Evolutionary conservation across 2,797 vertebrate species (phyloP).

Genomic region (Diglossa cyanea): DNA sequence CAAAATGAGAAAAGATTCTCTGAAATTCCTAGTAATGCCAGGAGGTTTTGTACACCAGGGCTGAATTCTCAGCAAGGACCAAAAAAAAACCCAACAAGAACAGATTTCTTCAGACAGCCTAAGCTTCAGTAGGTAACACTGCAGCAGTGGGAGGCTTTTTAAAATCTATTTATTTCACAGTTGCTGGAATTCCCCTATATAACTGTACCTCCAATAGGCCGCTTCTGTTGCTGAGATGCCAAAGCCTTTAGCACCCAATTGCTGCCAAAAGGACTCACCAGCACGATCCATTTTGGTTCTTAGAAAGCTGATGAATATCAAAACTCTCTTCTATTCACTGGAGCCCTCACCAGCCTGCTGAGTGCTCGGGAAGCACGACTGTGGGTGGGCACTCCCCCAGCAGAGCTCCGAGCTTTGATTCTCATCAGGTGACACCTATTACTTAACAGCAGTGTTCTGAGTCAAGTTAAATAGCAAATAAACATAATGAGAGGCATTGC

Average conservation of each 20-base stretch:
- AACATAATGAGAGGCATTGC: background rate
- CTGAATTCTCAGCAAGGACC: background rate
- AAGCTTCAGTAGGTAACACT: background rate
- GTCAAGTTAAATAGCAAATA: conserved; percentile 30
- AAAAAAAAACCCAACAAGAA: background rate
- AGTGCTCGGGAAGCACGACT: background rate
- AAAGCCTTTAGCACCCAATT: background rate
- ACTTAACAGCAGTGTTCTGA: conserved; percentile 33
- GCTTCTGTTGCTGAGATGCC: background rate
- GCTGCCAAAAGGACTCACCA: background rate
- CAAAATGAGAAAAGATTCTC: background rate
- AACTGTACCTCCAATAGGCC: background rate
- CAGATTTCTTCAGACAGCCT: background rate
- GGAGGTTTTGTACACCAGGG: background rate
- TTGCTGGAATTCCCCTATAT: background rate
- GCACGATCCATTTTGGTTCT: background rate
- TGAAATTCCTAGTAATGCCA: background rate
- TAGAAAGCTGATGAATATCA: background rate
- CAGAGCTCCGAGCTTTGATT: background rate
- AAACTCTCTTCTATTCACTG: background rate
- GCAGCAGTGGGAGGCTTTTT: background rate
- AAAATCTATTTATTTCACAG: background rate
- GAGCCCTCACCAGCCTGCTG: background rate
- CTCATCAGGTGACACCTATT: conserved; percentile 42
- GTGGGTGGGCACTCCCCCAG: conserved; percentile 41